These are phyloP conservation scores for Ceratoteleas bidentatus DNA, from an alignment of 1,140 invertebrate genomes.

Conservation along the genomic window DNA sequence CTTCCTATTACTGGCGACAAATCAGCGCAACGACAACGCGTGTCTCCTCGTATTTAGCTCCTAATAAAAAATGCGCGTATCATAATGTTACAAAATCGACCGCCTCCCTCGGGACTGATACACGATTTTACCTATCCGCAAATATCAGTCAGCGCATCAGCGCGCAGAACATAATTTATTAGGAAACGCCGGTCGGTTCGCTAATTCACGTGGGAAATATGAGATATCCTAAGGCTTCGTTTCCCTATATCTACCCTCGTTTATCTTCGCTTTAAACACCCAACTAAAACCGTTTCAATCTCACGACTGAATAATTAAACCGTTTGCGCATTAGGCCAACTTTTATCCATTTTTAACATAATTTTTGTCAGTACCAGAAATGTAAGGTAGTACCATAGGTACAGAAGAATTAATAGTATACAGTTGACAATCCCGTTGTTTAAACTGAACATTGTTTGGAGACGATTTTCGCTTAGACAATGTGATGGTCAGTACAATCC, in stretches of 20 bases:
- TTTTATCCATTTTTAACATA: conserved; percentile 30
- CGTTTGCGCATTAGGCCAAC: conserved; percentile 15
- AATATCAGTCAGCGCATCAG: conserved; percentile 60
- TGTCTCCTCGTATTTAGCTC: neutral
- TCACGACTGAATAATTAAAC: conserved; percentile 30
- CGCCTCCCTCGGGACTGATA: conserved; percentile 35
- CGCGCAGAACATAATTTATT: conserved; percentile 66
- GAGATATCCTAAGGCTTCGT: conserved; percentile 57
- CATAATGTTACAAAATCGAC: conserved; percentile 30
- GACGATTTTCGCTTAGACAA: no score
- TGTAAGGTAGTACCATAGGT: no score
- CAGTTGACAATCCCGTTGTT: no score
- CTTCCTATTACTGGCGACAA: no score
- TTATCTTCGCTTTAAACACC: conserved; percentile 30
- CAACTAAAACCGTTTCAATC: conserved; percentile 19
- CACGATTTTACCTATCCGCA: conserved; percentile 50
- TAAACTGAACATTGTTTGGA: no score
- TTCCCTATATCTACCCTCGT: conserved; percentile 8
- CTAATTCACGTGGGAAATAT: conserved; percentile 70
- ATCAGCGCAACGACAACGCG: neutral
- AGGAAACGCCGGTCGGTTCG: conserved; percentile 58
- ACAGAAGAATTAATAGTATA: no score
- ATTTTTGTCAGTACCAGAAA: no score
- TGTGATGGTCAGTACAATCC: no score
- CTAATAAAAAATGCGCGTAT: conserved; percentile 23